A percentile compares a stretch with the other conserved stretches of the same genome.
Evolutionary conservation across 2,888 invertebrate species (phyloP).

Genomic region (Furcula furcula): DNA sequence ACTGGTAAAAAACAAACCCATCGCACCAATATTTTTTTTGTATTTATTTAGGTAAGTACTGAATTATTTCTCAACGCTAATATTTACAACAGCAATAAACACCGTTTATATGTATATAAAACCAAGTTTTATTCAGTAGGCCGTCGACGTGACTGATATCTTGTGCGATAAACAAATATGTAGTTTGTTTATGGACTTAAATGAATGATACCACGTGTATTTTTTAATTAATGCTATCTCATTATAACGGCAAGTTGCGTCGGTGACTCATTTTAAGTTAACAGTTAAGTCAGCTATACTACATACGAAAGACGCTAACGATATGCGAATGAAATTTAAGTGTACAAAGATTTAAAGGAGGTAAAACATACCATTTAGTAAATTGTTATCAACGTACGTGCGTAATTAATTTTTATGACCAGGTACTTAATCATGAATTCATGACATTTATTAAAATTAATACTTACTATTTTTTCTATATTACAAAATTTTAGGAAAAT

Average conservation of each 20-base stretch:
- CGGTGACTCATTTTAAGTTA: constrained; percentile 35
- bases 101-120: constrained; percentile 32
- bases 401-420: constrained; percentile 7
- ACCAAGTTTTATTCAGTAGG: constrained; percentile 36
- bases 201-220: constrained; percentile 22
- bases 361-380: constrained; percentile 12
- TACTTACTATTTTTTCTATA: too few species aligned
- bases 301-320: too few species aligned
- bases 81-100: constrained; percentile 41
- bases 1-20: too few species aligned
- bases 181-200: constrained; percentile 33
- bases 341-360: constrained; percentile 10
- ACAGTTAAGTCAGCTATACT: constrained; percentile 19
- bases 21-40: too few species aligned
- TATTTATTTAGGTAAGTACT: too few species aligned
- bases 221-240: constrained; percentile 26
- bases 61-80: constrained; percentile 39
- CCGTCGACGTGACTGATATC: constrained; percentile 52
- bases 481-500: too few species aligned
- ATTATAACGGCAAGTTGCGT: constrained; percentile 38
- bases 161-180: constrained; percentile 34
- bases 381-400: constrained; percentile 14
- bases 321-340: constrained; percentile 18
- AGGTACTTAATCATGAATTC: constrained; percentile 1
- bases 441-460: too few species aligned